These are phyloP conservation scores for Drosophila azteca DNA, from an alignment of 1,140 invertebrate genomes.

Conservation along the genomic window DNA sequence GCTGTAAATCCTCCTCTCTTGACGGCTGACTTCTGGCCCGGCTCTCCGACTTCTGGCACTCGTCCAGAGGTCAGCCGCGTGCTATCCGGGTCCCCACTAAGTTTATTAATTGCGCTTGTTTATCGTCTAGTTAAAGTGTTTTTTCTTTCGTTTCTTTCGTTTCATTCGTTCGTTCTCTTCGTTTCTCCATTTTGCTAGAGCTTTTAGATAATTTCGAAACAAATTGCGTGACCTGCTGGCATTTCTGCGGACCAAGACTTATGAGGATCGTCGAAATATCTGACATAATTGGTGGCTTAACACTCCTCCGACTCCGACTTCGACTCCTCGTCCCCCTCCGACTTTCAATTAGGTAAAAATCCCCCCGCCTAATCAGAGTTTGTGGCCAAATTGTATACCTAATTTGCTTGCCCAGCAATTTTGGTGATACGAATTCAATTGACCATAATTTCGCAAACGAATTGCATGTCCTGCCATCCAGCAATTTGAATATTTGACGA, in stretches of 20 bases:
- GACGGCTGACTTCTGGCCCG: conserved; percentile 15
- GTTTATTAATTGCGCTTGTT: conserved; percentile 80
- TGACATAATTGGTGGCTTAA: conserved; percentile 69
- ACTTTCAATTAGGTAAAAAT: conserved; percentile 67
- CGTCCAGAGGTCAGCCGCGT: conserved; percentile 45
- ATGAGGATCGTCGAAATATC: conserved; percentile 59
- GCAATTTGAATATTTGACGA: conserved; percentile 58
- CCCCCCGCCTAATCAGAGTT: conserved; percentile 35
- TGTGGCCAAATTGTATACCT: conserved; percentile 37
- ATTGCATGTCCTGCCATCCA: conserved; percentile 32
- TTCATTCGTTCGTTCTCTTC: neutral
- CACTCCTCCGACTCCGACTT: neutral
- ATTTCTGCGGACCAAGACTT: conserved; percentile 61
- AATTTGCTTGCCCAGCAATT: conserved; percentile 42
- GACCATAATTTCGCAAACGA: conserved; percentile 39
- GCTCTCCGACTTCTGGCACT: conserved; percentile 12
- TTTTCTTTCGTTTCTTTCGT: conserved; percentile 5
- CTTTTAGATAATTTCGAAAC: conserved; percentile 67
- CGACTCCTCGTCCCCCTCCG: neutral
- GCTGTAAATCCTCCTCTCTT: conserved; percentile 50
- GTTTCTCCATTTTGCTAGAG: conserved; percentile 4
- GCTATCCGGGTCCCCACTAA: conserved; percentile 28
- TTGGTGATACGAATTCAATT: conserved; percentile 50
- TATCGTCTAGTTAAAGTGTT: conserved; percentile 69
- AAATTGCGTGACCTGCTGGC: conserved; percentile 70